These are phyloP conservation scores for Scrobipalpa costella DNA, from an alignment of 2,888 invertebrate species.

Conservation along the genomic window DNA sequence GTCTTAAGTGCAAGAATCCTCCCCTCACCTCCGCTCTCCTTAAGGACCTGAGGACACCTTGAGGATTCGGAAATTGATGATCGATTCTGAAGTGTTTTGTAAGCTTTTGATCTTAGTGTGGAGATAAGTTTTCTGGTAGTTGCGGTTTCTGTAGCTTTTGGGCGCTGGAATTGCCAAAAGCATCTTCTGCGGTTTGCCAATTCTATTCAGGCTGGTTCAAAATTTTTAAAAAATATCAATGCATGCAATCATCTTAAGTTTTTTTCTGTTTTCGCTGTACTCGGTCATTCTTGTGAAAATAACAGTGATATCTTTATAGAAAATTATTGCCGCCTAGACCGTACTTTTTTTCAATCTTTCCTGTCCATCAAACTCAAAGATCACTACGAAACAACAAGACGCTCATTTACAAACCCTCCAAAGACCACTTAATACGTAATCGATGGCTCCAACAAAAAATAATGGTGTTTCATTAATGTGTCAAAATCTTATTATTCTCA, in stretches of 20 bases:
- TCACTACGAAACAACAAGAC: not conserved
- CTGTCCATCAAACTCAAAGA: conserved; percentile 5
- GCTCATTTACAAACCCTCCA: conserved; percentile 16
- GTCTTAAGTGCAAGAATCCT: not conserved
- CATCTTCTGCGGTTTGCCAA: too few relatives aligned
- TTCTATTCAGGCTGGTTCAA: too few relatives aligned
- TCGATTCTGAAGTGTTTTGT: not conserved
- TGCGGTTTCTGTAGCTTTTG: too few relatives aligned
- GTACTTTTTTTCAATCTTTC: too few relatives aligned
- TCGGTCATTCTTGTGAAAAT: too few relatives aligned
- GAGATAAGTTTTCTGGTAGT: not conserved
- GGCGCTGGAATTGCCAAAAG: too few relatives aligned
- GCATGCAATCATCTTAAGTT: too few relatives aligned
- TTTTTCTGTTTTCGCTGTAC: too few relatives aligned
- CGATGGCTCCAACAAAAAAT: conserved; percentile 35
- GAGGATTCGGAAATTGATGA: conserved; percentile 70
- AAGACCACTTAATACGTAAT: conserved; percentile 16
- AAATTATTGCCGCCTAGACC: too few relatives aligned
- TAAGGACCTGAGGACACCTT: conserved; percentile 65
- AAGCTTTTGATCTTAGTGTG: conserved; percentile 9
- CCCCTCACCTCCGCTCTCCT: conserved; percentile 53
- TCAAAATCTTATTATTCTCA: conserved; percentile 77
- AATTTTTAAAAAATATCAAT: too few relatives aligned
- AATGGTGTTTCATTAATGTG: conserved; percentile 70
- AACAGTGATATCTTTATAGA: too few relatives aligned